Percentiles rank a stretch among this genome's conserved stretches.
phyloP scores from a whole-genome alignment of 2,797 vertebrate species.

The Lepus oiostolus region DNA sequence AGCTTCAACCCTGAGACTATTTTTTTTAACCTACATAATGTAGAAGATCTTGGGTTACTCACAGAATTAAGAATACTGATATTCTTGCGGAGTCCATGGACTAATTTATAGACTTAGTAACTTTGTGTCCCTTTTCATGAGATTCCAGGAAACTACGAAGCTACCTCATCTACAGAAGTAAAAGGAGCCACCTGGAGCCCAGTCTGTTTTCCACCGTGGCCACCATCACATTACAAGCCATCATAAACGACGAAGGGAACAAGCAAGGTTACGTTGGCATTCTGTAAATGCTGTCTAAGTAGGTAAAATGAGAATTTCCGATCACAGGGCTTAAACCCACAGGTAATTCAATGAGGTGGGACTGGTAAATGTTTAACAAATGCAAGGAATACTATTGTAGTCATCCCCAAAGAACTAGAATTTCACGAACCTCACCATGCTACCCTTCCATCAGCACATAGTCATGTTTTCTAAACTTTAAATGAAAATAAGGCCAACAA shows the following conservation, averaged over 20 bases:
- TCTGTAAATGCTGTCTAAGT: conserved; percentile 58
- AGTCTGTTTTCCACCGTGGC: background rate
- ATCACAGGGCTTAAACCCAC: conserved; percentile 41
- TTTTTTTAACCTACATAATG: background rate
- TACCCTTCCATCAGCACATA: background rate
- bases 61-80: background rate
- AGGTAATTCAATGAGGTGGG: conserved; percentile 67
- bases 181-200: background rate
- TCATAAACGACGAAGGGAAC: conserved; percentile 60
- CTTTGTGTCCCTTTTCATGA: background rate
- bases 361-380: conserved; percentile 81
- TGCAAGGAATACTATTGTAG: conserved; percentile 49
- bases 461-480: conserved; percentile 55
- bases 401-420: conserved; percentile 54
- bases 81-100: background rate
- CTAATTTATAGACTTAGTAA: background rate
- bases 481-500: background rate
- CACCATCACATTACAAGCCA: background rate
- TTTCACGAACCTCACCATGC: conserved; percentile 11
- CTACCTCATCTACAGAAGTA: conserved; percentile 15
- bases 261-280: conserved; percentile 49
- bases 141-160: background rate
- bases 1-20: no score
- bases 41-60: background rate
- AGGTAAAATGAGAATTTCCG: conserved; percentile 74